phyloP scores from a whole-genome alignment of 2,888 invertebrate genomes.

The Gymnosoma rotundatum region DNA sequence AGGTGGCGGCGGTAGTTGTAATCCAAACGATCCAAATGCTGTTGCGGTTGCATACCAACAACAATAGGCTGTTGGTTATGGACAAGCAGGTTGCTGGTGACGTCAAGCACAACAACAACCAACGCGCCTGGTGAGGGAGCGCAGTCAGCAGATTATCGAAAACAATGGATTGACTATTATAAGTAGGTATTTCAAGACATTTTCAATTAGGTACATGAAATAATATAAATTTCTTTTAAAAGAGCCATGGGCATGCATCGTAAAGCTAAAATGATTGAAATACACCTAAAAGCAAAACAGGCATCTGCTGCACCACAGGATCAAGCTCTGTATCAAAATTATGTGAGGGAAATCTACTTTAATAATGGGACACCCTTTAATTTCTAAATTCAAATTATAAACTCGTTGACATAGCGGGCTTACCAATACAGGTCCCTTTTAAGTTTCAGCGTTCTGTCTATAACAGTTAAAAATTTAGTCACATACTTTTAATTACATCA shows the following conservation, averaged over 20 bases:
- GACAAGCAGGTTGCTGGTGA: conserved; percentile 82
- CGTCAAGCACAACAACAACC: conserved; percentile 83
- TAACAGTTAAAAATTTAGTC: no score
- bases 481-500: no score
- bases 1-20: conserved; percentile 75
- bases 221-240: neutral
- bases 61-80: conserved; percentile 82
- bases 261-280: conserved; percentile 97
- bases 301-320: conserved; percentile 72
- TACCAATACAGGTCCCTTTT: no score
- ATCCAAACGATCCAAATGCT: conserved; percentile 77
- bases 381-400: no score
- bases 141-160: conserved; percentile 94
- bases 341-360: no score
- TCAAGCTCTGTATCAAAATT: no score
- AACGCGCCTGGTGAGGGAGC: conserved; percentile 86
- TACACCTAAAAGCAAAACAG: conserved; percentile 89
- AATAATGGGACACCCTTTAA: no score
- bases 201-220: neutral
- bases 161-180: conserved; percentile 99
- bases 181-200: conserved; percentile 79
- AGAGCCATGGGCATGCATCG: conserved; percentile 94
- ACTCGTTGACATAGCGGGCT: no score
- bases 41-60: conserved; percentile 77
- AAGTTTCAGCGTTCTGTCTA: no score